Base-by-base conservation (phyloP, 2,797 vertebrate genomes). In the Macropodus opercularis region DNA sequence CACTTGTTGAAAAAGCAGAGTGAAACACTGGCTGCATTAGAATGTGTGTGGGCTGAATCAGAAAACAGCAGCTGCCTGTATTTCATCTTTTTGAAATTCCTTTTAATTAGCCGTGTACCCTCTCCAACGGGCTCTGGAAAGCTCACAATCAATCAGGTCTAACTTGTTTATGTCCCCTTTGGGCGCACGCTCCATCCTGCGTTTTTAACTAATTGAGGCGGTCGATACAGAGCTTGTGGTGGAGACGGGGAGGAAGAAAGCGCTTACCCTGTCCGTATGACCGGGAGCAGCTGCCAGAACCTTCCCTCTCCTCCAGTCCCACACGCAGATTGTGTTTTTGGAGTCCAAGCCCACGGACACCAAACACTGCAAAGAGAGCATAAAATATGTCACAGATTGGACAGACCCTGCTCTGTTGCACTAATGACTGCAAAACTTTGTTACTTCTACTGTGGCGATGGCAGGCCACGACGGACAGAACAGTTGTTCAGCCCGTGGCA, bases 311-410 rank as follows among this genome's bases (percentile, higher is more conserved):
- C 94, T 96, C 98, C 98, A 99, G 88, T 99, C 98, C 98, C 98
- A 99, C 63, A 99, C 95, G 83, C 96, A 98, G 87, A 99, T 95
- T 67, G 95, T 96, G 89, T 99, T 99, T 93, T 98, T 99, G 1
- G 97, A 96, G 92, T 99, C 98, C 81, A 99, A 92, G 77, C 98
- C 98, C 84, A 99, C 96, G 8, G 97, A 99, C 78, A 98, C 95
- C 91, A 99, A 92, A 80, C 96, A 96, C 97, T 99, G 90, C 50
- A 85, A 86, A 85, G 53, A 66, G 81, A 84, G 82, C 41, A 74
- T 52, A 80, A 57, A 81, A 43, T 24, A 54, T 52, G 52, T 82
- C 52, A 69, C 56, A 81, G 38, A 84, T 43, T 76, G 53, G 69
- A 67, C 34, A 17, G 32, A 75, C 39, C 63, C 61, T 47, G 50